These are phyloP conservation scores for Drosophila ogumai DNA, from an alignment of 1,140 invertebrate genomes.

Conservation along the genomic window DNA sequence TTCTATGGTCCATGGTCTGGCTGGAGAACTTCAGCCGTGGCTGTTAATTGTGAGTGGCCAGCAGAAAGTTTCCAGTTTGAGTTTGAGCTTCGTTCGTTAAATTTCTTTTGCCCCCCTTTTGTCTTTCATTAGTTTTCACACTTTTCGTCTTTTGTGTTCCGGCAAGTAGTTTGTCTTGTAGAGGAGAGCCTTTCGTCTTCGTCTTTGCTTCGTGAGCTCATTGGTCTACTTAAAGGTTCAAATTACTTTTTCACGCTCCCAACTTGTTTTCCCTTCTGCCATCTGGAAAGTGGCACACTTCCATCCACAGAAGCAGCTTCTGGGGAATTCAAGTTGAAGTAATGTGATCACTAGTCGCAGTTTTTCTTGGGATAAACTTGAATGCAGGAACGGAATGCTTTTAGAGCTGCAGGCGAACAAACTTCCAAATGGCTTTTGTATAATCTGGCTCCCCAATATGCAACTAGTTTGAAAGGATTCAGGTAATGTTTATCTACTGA, in stretches of 20 bases:
- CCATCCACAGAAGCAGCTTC: not conserved
- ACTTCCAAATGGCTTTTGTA: constrained; percentile 39
- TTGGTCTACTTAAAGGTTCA: constrained; percentile 77
- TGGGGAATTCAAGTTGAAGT: constrained; percentile 37
- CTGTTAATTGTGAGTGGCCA: constrained; percentile 67
- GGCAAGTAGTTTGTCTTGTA: constrained; percentile 60
- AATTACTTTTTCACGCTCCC: constrained; percentile 72
- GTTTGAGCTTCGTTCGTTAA: constrained; percentile 46
- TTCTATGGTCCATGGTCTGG: constrained; percentile 26
- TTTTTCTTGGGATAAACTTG: constrained; percentile 33
- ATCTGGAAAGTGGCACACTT: constrained; percentile 46
- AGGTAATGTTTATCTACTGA: not conserved
- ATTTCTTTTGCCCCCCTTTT: constrained; percentile 48
- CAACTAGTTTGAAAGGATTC: not conserved
- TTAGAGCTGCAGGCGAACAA: constrained; percentile 28
- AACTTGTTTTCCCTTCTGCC: constrained; percentile 43
- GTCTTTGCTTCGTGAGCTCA: constrained; percentile 30
- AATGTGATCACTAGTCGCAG: constrained; percentile 48
- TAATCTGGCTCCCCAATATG: constrained; percentile 20
- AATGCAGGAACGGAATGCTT: constrained; percentile 24
- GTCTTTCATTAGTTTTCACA: constrained; percentile 75
- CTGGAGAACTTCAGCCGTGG: constrained; percentile 29
- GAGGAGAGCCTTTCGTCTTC: not conserved
- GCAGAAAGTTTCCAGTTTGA: constrained; percentile 62
- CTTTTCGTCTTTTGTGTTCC: constrained; percentile 63